Evolutionary conservation across 2,888 invertebrate genomes (phyloP).

Genomic region (Odontocerum albicorne): DNA sequence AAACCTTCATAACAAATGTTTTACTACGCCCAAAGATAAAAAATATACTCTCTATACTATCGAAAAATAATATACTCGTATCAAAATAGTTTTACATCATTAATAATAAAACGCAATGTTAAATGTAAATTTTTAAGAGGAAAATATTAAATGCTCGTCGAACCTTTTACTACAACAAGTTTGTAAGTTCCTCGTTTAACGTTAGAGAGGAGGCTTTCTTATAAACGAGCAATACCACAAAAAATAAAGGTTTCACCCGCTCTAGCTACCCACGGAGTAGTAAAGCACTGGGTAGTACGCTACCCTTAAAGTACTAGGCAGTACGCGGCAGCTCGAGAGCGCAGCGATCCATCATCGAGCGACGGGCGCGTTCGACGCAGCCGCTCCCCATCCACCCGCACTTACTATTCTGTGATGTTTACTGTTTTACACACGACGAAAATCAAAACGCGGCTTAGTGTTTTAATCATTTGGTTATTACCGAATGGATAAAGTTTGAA

Average conservation of each 20-base stretch:
- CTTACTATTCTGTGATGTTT: no score
- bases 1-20: no score
- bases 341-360: constrained; percentile 32
- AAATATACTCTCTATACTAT: background rate
- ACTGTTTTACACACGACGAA: constrained; percentile 1
- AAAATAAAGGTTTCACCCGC: background rate
- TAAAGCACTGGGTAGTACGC: no score
- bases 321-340: constrained; percentile 9
- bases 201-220: background rate
- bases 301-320: no score
- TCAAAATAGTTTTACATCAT: background rate
- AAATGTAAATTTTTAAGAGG: background rate
- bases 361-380: constrained; percentile 28
- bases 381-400: constrained; percentile 17
- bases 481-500: no score
- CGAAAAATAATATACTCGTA: constrained; percentile 3
- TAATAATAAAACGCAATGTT: background rate
- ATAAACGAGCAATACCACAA: background rate
- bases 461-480: no score
- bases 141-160: no score
- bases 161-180: background rate
- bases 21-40: no score
- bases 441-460: no score
- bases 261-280: no score
- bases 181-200: background rate